Base-by-base conservation (phyloP, 2,113 vertebrate species). In the Pluvialis apricaria region DNA sequence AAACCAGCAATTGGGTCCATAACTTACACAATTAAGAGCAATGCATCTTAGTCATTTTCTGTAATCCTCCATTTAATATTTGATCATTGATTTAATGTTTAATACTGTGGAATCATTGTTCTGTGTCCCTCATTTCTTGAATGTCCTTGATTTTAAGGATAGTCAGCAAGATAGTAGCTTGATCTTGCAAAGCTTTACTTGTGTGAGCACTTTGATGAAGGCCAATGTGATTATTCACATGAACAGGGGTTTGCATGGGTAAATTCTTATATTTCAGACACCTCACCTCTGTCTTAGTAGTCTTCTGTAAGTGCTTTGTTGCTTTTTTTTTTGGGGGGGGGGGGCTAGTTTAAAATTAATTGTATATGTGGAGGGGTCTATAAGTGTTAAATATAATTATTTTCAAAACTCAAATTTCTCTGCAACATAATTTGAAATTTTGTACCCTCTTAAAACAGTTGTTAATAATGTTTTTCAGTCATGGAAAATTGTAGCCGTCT, bases 61-160 rank as follows among this genome's bases (percentile, higher is more conserved):
- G 70, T 88, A 95, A 97, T 96, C 92, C 49, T 82, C 70, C n/a
- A 88, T 91, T 97, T 98, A 96, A 96, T 97, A 97, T 96, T 95
- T 98, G 92, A 96, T 96, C 82, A 87, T 77, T 96, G 95, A 61
- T 94, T 96, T 97, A 96, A 95, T 96, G 82, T 79, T 96, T 88
- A 92, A 95, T 96, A 86, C 36, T 25, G 1, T 92, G 54, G 68
- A 96, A 93, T 87, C 87, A 72, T 45, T 66, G 34, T 55, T 55
- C 69, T 94, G 82, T 79, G 38, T 61, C 57, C 26, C 34, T 94
- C 15, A 57, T 69, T 96, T 94, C 54, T 79, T 88, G 61, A 87
- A 83, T 70, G 82, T 15, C 93, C 88, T 94, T 92, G 82, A 86
- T 93, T 94, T 92, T 89, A 82, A 88, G 40, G 49, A 55, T 66